These are phyloP conservation scores for Hypselothyrea guttata DNA, from an alignment of 2,888 invertebrate genomes.

Conservation along the genomic window DNA sequence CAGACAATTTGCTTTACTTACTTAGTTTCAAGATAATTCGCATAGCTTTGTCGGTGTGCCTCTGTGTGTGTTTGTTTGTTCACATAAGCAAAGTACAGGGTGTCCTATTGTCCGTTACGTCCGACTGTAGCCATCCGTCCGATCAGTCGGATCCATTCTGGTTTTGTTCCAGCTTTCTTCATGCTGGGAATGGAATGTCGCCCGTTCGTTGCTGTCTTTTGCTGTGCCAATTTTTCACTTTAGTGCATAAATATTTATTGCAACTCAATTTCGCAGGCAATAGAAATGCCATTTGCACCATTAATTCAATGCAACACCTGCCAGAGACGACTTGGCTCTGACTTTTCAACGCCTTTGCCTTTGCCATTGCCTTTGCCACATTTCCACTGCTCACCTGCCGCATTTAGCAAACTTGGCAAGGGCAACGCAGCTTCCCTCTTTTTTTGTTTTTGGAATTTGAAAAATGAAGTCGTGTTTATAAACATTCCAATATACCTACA, in stretches of 20 bases:
- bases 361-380: neutral
- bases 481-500: conserved; percentile 64
- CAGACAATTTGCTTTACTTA: too few species aligned
- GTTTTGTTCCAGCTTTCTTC: too few species aligned
- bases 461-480: conserved; percentile 74
- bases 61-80: too few species aligned
- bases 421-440: conserved; percentile 9
- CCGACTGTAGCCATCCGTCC: too few species aligned
- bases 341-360: conserved; percentile 35
- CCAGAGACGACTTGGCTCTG: conserved; percentile 70
- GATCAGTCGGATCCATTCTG: too few species aligned
- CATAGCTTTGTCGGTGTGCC: too few species aligned
- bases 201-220: conserved; percentile 49
- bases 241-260: conserved; percentile 76
- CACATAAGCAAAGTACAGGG: too few species aligned
- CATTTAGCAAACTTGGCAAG: conserved; percentile 4
- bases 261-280: conserved; percentile 77
- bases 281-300: conserved; percentile 77
- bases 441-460: conserved; percentile 64
- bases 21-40: too few species aligned
- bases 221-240: conserved; percentile 74
- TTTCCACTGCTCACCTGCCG: conserved; percentile 14
- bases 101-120: too few species aligned
- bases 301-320: conserved; percentile 76
- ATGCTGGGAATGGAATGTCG: conserved; percentile 16